Percentiles rank a stretch among this genome's conserved stretches.
phyloP scores from a whole-genome alignment of 2,113 vertebrate genomes.

The Lipophrys pholis region DNA sequence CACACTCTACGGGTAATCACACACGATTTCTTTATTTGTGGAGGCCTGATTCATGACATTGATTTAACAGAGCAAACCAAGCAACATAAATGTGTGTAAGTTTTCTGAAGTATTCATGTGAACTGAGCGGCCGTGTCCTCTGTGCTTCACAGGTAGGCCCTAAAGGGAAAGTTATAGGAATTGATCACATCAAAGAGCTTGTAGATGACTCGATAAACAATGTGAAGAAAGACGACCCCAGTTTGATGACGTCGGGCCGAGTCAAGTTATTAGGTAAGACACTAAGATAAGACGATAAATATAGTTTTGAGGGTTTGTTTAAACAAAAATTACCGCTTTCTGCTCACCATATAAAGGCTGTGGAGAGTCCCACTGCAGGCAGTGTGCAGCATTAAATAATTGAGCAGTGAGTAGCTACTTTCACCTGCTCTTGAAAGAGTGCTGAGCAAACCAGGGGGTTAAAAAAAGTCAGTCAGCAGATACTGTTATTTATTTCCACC shows the following conservation, averaged over 20 bases:
- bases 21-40: constrained; percentile 38
- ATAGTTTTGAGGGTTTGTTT: neutral
- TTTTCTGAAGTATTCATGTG: neutral
- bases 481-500: neutral
- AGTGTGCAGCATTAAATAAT: constrained; percentile 43
- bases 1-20: constrained; percentile 58
- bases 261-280: constrained; percentile 91
- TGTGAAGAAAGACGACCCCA: constrained; percentile 95
- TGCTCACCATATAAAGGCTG: neutral
- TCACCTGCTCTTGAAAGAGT: constrained; percentile 10
- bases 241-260: constrained; percentile 93
- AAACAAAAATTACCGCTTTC: neutral
- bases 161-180: constrained; percentile 96
- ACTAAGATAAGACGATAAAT: neutral
- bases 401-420: constrained; percentile 30
- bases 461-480: neutral
- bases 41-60: neutral
- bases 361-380: neutral
- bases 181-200: constrained; percentile 99
- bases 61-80: neutral
- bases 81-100: neutral
- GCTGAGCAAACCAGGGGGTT: neutral
- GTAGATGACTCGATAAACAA: constrained; percentile 97
- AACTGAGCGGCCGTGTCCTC: neutral
- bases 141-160: constrained; percentile 89